Conservation (phyloP, 2,113 vertebrate species). For the Oreochromis tanganicae region DNA sequence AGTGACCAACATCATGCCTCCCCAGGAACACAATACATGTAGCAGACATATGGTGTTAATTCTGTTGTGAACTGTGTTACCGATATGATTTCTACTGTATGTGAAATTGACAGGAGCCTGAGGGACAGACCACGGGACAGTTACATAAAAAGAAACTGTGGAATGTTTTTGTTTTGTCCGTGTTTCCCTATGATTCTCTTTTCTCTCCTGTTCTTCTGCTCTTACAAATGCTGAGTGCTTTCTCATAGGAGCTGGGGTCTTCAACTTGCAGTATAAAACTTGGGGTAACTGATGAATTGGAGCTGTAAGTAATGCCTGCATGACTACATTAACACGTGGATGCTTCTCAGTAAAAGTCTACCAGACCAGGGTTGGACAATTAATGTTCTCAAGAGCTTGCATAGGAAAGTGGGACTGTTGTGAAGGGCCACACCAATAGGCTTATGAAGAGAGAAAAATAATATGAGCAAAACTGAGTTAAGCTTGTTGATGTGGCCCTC, state of each 20-base stretch:
- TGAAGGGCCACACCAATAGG: not conserved
- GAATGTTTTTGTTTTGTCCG: not conserved
- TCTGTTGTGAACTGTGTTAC: not conserved
- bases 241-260: not conserved
- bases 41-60: not conserved
- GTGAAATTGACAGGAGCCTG: not conserved
- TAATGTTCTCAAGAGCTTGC: rapidly evolving
- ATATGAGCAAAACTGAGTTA: not conserved
- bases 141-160: not conserved
- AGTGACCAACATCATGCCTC: not conserved
- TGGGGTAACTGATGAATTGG: not conserved
- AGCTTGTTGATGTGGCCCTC: not conserved
- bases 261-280: not conserved
- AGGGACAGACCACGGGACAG: not conserved
- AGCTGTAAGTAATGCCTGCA: not conserved
- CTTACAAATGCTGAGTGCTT: not conserved
- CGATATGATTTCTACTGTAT: not conserved
- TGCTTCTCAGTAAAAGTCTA: not conserved
- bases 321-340: rapidly evolving
- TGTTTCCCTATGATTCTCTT: not conserved
- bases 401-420: not conserved
- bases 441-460: not conserved
- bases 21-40: not conserved
- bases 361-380: not conserved
- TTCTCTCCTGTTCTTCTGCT: not conserved